Base-by-base conservation (phyloP, 2,888 invertebrate genomes). In the Lasioglossum malachurum region DNA sequence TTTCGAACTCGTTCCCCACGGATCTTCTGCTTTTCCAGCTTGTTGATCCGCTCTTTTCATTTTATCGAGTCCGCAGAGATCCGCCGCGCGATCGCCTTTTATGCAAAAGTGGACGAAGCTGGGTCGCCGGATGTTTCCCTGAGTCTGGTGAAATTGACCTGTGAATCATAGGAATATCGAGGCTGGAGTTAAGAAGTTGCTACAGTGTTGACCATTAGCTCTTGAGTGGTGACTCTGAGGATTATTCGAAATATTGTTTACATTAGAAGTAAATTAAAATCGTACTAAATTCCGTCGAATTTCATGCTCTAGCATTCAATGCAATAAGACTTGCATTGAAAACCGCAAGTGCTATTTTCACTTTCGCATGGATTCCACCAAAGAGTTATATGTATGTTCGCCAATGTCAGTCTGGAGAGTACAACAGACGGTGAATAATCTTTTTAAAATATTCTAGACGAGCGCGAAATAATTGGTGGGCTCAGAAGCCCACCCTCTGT, bases 11-110 rank as follows among this genome's bases (percentile, higher is more conserved):
- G 31, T 41, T 60, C 27, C 53, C 38, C 16, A 27, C 27, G 19
- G 38, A 69, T 69, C 35, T 23, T 69, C 69, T 1, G 71, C 71
- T 71, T 41, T 71, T 38, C 41, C n/a, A 41, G n/a, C n/a, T 41
- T n/a, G 27, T 23, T n/a, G 14, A 12, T 4, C 49, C 12, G 64
- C 10, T 73, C 69, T 27, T 60, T 27, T 46, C n/a, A 41, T 49
- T 35, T 35, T n/a, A 23, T 5, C 35, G 1, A 8, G 10, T 38
- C 35, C 8, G 16, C 19, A 16, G 41, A 49, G 14, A 53, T 78
- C 60, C 35, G 19, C 1, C 78, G 44, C 78, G 44, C 78, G 64
- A 83, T 35, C 64, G 84, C 84, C 84, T 79, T 85, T 84, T 84
- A 72, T 64, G 84, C 84, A 67, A 44, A 84, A 78, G 38, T 49